Conservation (phyloP, 2,797 vertebrate genomes). For the Chrysolophus pictus region DNA sequence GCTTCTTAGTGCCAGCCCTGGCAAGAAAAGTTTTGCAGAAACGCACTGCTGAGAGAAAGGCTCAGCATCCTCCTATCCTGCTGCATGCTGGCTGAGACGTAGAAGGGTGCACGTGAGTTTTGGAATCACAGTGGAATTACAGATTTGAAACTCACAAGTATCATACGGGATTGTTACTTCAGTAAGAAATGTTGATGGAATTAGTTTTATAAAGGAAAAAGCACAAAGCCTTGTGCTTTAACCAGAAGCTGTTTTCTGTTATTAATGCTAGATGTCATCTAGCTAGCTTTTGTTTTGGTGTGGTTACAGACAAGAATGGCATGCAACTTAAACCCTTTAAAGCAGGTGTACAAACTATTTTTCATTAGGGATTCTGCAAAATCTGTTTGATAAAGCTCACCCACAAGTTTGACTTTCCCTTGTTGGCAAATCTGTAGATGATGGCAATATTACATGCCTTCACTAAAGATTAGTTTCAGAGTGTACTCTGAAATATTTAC, state of each 20-base stretch:
- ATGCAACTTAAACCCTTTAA: background rate
- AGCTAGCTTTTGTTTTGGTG: background rate
- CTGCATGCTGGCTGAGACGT: background rate
- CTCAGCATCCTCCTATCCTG: rapidly evolving
- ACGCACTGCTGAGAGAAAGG: rapidly evolving
- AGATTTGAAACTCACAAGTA: background rate
- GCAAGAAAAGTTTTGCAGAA: rapidly evolving
- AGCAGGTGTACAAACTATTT: background rate
- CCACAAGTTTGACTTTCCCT: background rate
- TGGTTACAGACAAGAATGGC: background rate
- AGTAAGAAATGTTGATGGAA: background rate
- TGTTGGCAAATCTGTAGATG: background rate
- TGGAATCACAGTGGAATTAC: background rate
- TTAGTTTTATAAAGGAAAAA: background rate
- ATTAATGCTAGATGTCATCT: background rate
- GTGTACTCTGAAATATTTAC: background rate
- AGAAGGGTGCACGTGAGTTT: background rate
- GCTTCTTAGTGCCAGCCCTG: background rate
- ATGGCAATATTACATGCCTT: background rate
- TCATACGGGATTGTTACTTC: background rate
- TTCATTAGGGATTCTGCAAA: background rate
- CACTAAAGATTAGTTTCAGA: background rate
- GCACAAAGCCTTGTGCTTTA: background rate
- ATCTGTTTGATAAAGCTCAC: background rate
- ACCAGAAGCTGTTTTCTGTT: background rate